phyloP scores from a whole-genome alignment of 2,113 vertebrate genomes.

The Mystacornis crossleyi region DNA sequence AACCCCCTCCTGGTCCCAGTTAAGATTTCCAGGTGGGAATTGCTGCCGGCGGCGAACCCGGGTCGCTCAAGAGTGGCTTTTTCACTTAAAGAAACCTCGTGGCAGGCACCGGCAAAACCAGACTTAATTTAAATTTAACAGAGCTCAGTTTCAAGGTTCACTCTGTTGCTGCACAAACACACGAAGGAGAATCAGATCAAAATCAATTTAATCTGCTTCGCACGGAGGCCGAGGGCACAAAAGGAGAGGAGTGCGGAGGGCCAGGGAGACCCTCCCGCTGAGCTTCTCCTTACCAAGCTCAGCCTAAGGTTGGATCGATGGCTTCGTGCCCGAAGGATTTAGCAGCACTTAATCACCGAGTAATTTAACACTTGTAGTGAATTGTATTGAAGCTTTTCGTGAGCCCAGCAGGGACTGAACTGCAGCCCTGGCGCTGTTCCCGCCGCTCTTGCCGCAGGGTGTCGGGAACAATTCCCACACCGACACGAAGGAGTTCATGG shows the following conservation, averaged over 20 bases:
- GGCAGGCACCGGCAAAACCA: accelerated
- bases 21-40: neutral
- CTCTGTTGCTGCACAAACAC: accelerated
- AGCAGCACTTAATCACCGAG: neutral
- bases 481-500: accelerated
- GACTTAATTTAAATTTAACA: neutral
- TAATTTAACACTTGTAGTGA: neutral
- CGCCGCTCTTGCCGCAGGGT: neutral
- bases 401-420: neutral
- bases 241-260: neutral
- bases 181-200: neutral
- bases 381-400: accelerated
- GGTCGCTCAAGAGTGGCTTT: neutral
- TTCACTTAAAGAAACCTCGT: neutral
- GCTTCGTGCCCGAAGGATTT: neutral
- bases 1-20: accelerated
- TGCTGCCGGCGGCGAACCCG: accelerated
- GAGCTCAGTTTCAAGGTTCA: neutral
- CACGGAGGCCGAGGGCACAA: accelerated
- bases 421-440: neutral
- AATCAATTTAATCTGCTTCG: neutral
- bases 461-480: neutral
- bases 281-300: neutral
- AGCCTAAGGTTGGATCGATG: neutral
- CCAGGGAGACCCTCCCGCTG: neutral